A percentile compares a stretch with the other conserved stretches of the same genome.
Conservation (phyloP, 2,797 vertebrate species). For the Girardinus metallicus region DNA sequence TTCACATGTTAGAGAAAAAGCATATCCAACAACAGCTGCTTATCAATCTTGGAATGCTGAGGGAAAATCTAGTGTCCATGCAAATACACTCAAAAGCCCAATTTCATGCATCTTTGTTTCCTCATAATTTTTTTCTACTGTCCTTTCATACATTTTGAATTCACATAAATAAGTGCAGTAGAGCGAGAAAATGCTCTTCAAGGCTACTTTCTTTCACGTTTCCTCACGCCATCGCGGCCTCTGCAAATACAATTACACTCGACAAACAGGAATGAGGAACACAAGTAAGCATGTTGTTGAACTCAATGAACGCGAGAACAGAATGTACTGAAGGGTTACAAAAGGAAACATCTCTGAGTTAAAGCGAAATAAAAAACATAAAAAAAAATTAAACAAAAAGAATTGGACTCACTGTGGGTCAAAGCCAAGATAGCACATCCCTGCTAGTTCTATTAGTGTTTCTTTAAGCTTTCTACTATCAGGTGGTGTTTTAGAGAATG, state of each 20-base stretch:
- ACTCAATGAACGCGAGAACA: not conserved
- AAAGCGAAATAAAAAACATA: not conserved
- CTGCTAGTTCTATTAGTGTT: not conserved
- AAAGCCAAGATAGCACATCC: not conserved
- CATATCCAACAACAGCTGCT: not conserved
- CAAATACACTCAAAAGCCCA: constrained; percentile 11
- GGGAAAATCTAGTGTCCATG: not conserved
- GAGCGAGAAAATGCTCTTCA: constrained; percentile 9
- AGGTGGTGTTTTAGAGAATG: not conserved
- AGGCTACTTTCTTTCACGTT: constrained; percentile 11
- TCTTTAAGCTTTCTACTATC: not conserved
- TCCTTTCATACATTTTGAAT: constrained; percentile 10
- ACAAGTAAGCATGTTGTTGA: constrained; percentile 4
- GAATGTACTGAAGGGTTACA: constrained; percentile 3
- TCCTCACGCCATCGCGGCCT: constrained; percentile 5
- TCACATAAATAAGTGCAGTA: constrained; percentile 30
- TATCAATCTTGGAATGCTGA: not conserved
- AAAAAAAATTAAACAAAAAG: not conserved
- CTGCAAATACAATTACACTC: constrained; percentile 14
- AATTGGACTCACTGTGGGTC: not conserved
- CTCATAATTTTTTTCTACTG: constrained; percentile 8
- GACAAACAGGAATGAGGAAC: not conserved
- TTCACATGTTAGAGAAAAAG: not conserved
- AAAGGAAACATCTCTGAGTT: not conserved
- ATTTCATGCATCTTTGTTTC: constrained; percentile 1